Conservation (phyloP, 30 jellyfish, hydroid and myxozoan genomes). For the Pelagia noctiluca region DNA sequence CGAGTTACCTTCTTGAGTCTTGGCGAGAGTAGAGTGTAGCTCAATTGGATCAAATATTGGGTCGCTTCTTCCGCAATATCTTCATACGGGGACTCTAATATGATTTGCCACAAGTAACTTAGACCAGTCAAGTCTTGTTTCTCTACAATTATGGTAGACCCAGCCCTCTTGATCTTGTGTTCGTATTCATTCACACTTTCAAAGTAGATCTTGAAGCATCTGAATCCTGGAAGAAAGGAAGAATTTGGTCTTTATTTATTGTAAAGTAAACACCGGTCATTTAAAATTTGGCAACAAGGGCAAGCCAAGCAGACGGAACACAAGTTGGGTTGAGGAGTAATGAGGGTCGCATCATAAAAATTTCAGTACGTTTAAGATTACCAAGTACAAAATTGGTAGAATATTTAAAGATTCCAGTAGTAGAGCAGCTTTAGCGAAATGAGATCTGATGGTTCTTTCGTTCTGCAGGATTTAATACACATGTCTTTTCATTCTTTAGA, state of each 20-base stretch:
- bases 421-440: too few relatives aligned
- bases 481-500: too few relatives aligned
- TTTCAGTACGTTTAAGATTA: too few relatives aligned
- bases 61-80: conserved; percentile 89
- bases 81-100: conserved; percentile 78
- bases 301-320: too few relatives aligned
- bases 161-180: conserved; percentile 69
- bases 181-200: conserved; percentile 81
- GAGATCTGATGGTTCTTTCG: too few relatives aligned
- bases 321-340: too few relatives aligned
- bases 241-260: neutral
- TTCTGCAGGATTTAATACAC: too few relatives aligned
- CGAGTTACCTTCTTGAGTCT: conserved; percentile 75
- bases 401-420: too few relatives aligned
- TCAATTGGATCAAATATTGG: conserved; percentile 82
- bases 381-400: too few relatives aligned
- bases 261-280: neutral
- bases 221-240: conserved; percentile 62
- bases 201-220: conserved; percentile 83
- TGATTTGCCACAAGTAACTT: conserved; percentile 77
- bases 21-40: conserved; percentile 74
- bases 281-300: too few relatives aligned
- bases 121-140: conserved; percentile 88
- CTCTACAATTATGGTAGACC: conserved; percentile 70
- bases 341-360: too few relatives aligned